Base-by-base conservation (phyloP, 2,888 invertebrate genomes). In the Gisinianus flammeolus region DNA sequence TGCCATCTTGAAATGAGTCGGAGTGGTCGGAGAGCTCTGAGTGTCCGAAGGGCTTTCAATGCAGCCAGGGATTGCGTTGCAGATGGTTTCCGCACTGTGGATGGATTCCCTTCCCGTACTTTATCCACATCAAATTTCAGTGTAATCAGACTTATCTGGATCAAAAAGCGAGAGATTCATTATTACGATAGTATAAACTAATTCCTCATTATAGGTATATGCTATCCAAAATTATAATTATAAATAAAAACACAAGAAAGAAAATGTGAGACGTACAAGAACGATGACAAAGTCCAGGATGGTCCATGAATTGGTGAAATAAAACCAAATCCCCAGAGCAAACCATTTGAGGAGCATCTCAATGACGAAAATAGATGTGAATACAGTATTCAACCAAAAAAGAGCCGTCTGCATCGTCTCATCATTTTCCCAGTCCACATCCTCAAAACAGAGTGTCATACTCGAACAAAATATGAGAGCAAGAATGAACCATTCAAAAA, bases 291-390 rank as follows among this genome's bases (percentile, higher is more conserved):
- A 97, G 90, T 97, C 97, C 87, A 97, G 89, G 85, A 96, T 91
- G 74, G 96, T 97, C 97, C 97, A 97, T 88, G 96, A 95, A 88
- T 93, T 94, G 79, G 95, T 94, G 88, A 97, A 97, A 88, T 97
- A 97, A 89, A 93, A 93, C 88, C 94, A 93, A 89, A 96, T 94
- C 85, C 97, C 97, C 87, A 95, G 89, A 10, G 96, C 96, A 84
- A 97, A 89, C 96, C 95, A 96, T 87, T 97, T 97, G 82, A 97
- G 90, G 85, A 97, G 90, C 96, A 97, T 96, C 89, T 97, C 97
- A 80, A 96, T 89, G 80, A 94, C 92, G 88, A 97, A 97, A 85
- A 97, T 92, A 85, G 93, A 89, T 85, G 95, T 94, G 89, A 97
- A 97, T 78, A 92, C 92, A 83, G 95, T 90, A 88, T 97, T 96